Conservation (phyloP, 2,888 invertebrate genomes). For the Pseudoips prasinana region DNA sequence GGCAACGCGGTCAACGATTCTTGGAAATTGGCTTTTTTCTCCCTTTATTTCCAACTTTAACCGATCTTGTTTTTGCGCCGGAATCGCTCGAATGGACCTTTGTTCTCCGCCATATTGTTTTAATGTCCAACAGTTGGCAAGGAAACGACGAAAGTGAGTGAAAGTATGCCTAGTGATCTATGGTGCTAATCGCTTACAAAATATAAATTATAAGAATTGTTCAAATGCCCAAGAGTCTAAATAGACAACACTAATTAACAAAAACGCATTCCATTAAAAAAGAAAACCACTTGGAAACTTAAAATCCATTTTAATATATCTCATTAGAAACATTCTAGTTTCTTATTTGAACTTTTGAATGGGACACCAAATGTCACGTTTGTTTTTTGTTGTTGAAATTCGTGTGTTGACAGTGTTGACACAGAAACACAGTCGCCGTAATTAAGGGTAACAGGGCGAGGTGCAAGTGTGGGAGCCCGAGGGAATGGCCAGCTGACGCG, state of each 20-base stretch:
- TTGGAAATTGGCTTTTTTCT: slow-evolving; percentile 69
- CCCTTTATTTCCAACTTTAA: slow-evolving; percentile 66
- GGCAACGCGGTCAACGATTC: slow-evolving; percentile 73
- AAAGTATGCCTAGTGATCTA: slow-evolving; percentile 49
- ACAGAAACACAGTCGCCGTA: slow-evolving; percentile 62
- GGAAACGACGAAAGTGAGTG: slow-evolving; percentile 57
- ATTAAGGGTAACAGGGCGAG: slow-evolving; percentile 57
- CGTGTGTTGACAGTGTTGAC: slow-evolving; percentile 46
- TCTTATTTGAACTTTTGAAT: slow-evolving; percentile 9
- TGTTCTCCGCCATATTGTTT: slow-evolving; percentile 72
- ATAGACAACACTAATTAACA: not conserved
- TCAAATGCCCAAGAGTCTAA: too few relatives aligned
- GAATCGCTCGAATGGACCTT: slow-evolving; percentile 63
- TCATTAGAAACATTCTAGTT: slow-evolving; percentile 1
- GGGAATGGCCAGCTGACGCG: slow-evolving; percentile 59
- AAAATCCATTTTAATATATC: slow-evolving; percentile 3
- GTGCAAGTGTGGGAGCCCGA: slow-evolving; percentile 46
- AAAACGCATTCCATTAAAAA: not conserved
- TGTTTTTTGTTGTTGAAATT: slow-evolving; percentile 32
- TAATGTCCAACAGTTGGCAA: slow-evolving; percentile 51
- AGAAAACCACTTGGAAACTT: slow-evolving; percentile 1
- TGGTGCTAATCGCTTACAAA: too few relatives aligned
- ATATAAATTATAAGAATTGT: too few relatives aligned
- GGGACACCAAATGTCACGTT: slow-evolving; percentile 10
- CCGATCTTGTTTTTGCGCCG: slow-evolving; percentile 71